Evolutionary conservation across 1,140 invertebrate species (phyloP).

Genomic region (Drosophila paulistorum): DNA sequence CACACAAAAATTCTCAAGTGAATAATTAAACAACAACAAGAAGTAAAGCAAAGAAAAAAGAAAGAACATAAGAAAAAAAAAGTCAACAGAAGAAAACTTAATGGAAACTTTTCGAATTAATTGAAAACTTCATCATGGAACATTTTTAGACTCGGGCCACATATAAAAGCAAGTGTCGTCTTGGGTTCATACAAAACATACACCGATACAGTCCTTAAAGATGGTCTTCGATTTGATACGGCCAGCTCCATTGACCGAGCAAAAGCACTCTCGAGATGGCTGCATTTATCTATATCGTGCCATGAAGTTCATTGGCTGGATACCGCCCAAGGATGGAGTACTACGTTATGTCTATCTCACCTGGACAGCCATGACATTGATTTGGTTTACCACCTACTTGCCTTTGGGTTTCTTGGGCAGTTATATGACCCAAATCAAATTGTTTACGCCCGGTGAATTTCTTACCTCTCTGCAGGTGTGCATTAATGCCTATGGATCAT

Average conservation of each 20-base stretch:
- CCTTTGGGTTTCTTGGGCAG: conserved; percentile 61
- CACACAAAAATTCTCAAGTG: conserved; percentile 60
- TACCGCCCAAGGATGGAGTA: conserved; percentile 47
- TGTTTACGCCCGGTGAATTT: conserved; percentile 59
- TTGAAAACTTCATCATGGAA: conserved; percentile 40
- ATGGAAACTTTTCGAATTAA: too few relatives aligned
- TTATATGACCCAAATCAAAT: conserved; percentile 56
- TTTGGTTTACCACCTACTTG: conserved; percentile 53
- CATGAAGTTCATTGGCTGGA: conserved; percentile 68
- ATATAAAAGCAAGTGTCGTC: conserved; percentile 1
- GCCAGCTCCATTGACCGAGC: conserved; percentile 54
- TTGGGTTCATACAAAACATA: background rate
- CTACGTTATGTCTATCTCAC: conserved; percentile 56
- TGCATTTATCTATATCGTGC: conserved; percentile 62
- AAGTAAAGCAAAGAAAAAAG: conserved; percentile 1
- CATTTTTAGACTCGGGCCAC: background rate
- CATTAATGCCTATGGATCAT: conserved; percentile 65
- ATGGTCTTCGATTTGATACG: conserved; percentile 64
- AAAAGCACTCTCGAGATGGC: conserved; percentile 46
- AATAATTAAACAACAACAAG: conserved; percentile 62
- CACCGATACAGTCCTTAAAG: background rate
- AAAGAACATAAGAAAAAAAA: too few relatives aligned
- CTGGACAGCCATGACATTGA: conserved; percentile 58
- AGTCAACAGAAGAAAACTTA: too few relatives aligned
- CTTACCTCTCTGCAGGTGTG: conserved; percentile 69